Percentiles rank a stretch among this genome's conserved stretches.
These are phyloP conservation scores for Oreochromis niloticus DNA, from an alignment of 2,113 vertebrate species.

Conservation along the genomic window DNA sequence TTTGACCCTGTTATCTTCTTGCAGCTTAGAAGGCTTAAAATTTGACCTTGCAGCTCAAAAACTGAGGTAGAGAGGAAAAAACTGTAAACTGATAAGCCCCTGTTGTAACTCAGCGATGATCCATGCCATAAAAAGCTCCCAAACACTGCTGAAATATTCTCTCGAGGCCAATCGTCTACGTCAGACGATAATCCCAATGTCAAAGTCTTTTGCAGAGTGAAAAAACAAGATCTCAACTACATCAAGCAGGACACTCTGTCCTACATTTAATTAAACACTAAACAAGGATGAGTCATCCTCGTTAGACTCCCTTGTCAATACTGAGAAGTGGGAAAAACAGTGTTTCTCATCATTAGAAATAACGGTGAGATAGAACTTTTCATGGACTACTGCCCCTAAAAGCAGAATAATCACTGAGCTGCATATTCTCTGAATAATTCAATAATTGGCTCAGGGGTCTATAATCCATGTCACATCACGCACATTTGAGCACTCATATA, in stretches of 20 bases:
- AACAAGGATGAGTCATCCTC: not conserved
- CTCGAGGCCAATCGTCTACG: not conserved
- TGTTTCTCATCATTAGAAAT: constrained; percentile 10
- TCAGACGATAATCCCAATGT: not conserved
- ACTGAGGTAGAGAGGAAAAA: not conserved
- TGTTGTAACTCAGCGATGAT: not conserved
- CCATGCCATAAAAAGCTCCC: not conserved
- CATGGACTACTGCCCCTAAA: not conserved
- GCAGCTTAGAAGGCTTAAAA: not conserved
- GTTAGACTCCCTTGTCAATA: not conserved
- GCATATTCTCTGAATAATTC: not conserved
- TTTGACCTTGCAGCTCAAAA: not conserved
- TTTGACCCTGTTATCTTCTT: not conserved
- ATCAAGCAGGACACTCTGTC: not conserved
- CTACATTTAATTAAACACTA: not conserved
- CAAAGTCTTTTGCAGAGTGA: not conserved
- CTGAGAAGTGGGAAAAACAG: not conserved
- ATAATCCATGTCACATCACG: not conserved
- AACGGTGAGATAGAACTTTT: not conserved
- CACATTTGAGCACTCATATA: not conserved
- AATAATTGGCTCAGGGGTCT: not conserved
- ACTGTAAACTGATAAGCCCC: not conserved
- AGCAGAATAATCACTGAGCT: not conserved
- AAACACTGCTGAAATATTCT: not conserved
- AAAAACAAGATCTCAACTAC: not conserved